Conservation (phyloP, 2,113 vertebrate genomes). For the Microtus pennsylvanicus region DNA sequence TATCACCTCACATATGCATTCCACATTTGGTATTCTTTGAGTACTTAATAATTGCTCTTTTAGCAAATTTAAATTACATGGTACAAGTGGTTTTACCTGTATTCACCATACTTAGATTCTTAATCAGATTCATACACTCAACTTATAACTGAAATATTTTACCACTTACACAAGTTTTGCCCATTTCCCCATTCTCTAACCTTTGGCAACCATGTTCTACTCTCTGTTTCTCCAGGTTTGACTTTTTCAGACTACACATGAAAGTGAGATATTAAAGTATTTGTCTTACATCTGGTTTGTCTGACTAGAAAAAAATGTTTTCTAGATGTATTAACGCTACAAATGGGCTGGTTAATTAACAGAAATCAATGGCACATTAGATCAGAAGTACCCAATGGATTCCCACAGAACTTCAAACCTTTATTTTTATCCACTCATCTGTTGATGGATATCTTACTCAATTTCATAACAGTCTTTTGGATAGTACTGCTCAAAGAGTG, state of each 20-base stretch:
- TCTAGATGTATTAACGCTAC: not conserved
- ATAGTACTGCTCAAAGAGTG: too few relatives aligned
- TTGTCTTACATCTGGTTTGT: not conserved
- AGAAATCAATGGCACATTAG: not conserved
- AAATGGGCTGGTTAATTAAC: not conserved
- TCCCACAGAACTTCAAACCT: not conserved
- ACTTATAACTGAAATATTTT: not conserved
- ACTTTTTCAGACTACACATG: not conserved
- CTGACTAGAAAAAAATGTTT: not conserved
- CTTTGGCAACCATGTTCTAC: not conserved
- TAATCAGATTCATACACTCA: not conserved
- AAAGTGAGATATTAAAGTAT: not conserved
- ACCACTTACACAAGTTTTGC: not conserved
- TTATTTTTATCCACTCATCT: not conserved
- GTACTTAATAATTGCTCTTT: not conserved
- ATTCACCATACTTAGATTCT: not conserved
- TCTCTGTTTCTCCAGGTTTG: not conserved
- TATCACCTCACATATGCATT: not conserved
- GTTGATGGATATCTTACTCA: too few relatives aligned
- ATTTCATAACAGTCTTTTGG: not conserved
- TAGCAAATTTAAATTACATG: not conserved
- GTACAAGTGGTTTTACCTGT: not conserved
- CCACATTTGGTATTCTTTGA: not conserved
- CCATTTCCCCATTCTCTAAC: not conserved
- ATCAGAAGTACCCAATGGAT: not conserved